Conservation (phyloP, 1,140 invertebrate genomes). For the Meloidogyne floridensis region DNA sequence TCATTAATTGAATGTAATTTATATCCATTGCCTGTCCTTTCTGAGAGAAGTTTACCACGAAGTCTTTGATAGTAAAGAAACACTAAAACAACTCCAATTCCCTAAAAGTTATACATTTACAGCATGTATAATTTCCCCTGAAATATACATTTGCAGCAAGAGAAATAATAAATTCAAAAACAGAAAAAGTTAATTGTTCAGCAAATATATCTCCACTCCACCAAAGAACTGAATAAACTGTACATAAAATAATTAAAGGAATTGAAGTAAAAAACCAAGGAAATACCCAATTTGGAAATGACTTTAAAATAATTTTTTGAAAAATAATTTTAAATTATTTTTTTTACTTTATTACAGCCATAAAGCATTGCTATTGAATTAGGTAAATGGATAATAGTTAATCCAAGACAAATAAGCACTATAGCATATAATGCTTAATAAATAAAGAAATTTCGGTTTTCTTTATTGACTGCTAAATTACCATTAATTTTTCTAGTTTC, state of each 20-base stretch:
- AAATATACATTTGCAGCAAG: conserved; percentile 58
- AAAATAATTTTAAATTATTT: too few relatives aligned
- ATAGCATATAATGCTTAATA: conserved; percentile 60
- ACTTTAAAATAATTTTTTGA: conserved; percentile 40
- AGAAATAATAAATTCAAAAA: conserved; percentile 62
- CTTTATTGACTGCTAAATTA: conserved; percentile 17
- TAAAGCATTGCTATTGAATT: conserved; percentile 53
- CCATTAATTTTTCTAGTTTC: conserved; percentile 62
- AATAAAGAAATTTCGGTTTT: conserved; percentile 8
- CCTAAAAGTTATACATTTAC: too few relatives aligned
- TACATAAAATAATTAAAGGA: conserved; percentile 54
- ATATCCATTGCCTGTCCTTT: conserved; percentile 31
- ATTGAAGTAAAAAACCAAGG: conserved; percentile 62
- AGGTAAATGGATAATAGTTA: conserved; percentile 57
- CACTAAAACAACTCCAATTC: conserved; percentile 58
- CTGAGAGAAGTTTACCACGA: conserved; percentile 49
- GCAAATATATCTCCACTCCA: conserved; percentile 63
- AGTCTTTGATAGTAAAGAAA: conserved; percentile 61
- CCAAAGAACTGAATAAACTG: conserved; percentile 63
- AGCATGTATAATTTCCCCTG: too few relatives aligned
- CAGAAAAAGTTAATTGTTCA: conserved; percentile 62
- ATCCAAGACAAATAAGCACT: conserved; percentile 56
- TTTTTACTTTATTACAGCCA: conserved; percentile 54
- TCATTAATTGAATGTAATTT: neutral
- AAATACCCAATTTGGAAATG: conserved; percentile 45